These are phyloP conservation scores for Peromyscus maniculatus DNA, from an alignment of 2,113 vertebrate species.

Conservation along the genomic window DNA sequence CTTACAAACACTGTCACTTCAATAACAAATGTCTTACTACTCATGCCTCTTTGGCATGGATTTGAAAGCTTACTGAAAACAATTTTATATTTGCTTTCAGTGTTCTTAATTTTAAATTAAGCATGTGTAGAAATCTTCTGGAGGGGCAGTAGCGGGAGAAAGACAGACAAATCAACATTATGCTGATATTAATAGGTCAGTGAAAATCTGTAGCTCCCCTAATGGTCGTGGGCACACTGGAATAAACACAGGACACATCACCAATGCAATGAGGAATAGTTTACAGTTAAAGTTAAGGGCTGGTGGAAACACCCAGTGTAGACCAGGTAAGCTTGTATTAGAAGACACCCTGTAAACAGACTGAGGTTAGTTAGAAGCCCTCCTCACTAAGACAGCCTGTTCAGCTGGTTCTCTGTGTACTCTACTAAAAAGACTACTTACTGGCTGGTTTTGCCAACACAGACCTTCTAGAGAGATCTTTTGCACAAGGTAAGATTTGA, in stretches of 20 bases:
- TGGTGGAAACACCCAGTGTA: not conserved
- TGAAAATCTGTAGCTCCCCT: not conserved
- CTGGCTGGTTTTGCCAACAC: constrained; percentile 48
- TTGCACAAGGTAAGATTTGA: constrained; percentile 9
- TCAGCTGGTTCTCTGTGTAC: constrained; percentile 63
- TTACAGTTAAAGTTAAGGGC: not conserved
- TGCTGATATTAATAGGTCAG: not conserved
- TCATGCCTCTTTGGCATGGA: not conserved
- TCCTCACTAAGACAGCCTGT: not conserved
- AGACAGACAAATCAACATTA: not conserved
- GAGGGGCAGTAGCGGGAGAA: not conserved
- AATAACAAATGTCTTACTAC: constrained; percentile 34
- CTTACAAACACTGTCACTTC: constrained; percentile 32
- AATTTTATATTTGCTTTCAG: not conserved
- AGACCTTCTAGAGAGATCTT: constrained; percentile 42
- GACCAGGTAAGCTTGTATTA: too few species aligned
- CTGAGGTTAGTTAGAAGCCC: not conserved
- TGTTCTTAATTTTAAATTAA: constrained; percentile 60
- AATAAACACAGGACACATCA: not conserved
- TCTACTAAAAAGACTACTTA: constrained; percentile 52
- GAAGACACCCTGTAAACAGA: constrained; percentile 1
- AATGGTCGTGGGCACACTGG: not conserved
- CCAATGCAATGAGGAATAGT: not conserved
- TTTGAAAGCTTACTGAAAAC: constrained; percentile 35
- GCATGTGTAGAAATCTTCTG: not conserved